Evolutionary conservation across 2,797 vertebrate species (phyloP).

Genomic region (Chelmon rostratus): DNA sequence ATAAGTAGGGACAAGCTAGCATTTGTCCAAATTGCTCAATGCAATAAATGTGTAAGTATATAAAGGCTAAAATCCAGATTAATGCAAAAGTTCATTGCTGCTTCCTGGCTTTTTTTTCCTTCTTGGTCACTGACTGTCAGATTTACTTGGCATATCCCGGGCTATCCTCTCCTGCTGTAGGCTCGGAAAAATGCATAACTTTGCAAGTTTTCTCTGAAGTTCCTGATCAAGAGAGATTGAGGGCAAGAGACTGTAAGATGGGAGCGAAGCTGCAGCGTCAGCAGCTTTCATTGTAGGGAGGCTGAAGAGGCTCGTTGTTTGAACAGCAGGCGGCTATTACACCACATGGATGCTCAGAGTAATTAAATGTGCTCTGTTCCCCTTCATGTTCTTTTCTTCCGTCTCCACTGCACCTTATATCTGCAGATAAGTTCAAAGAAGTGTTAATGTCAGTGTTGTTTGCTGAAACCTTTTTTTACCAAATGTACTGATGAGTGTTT

Average conservation of each 20-base stretch:
- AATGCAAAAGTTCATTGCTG: slow-evolving; percentile 1
- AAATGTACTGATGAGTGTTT: slow-evolving; percentile 26
- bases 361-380: slow-evolving; percentile 76
- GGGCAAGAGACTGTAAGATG: slow-evolving; percentile 67
- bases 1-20: neutral
- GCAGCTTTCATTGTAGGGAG: slow-evolving; percentile 71
- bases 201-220: slow-evolving; percentile 71
- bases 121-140: slow-evolving; percentile 52
- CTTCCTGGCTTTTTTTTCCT: slow-evolving; percentile 14
- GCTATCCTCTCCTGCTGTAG: slow-evolving; percentile 44
- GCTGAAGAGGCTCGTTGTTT: slow-evolving; percentile 69
- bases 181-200: slow-evolving; percentile 63
- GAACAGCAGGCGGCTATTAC: slow-evolving; percentile 69
- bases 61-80: slow-evolving; percentile 7
- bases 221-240: slow-evolving; percentile 75
- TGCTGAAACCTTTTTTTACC: slow-evolving; percentile 29
- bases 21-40: slow-evolving; percentile 1
- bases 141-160: slow-evolving; percentile 44
- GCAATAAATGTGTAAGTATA: neutral
- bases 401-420: slow-evolving; percentile 37
- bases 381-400: slow-evolving; percentile 51
- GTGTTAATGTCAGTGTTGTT: slow-evolving; percentile 53
- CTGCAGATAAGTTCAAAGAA: slow-evolving; percentile 45
- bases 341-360: slow-evolving; percentile 72
- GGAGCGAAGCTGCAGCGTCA: slow-evolving; percentile 74